Evolutionary conservation across 2,113 vertebrate genomes (phyloP).

Genomic region (Salvelinus alpinus): DNA sequence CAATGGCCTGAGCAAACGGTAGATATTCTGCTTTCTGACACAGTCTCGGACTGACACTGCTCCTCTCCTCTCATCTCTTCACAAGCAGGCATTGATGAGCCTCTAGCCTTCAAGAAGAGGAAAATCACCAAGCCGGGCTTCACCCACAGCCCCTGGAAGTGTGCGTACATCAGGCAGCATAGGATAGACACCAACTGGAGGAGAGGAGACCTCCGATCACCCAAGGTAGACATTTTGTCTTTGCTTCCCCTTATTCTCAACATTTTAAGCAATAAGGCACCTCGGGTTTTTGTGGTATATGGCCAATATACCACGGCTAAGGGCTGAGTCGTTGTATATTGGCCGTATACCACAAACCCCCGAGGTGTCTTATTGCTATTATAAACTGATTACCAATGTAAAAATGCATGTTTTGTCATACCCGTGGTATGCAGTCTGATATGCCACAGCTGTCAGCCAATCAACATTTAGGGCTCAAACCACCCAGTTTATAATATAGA

Average conservation of each 20-base stretch:
- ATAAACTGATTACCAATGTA: no score
- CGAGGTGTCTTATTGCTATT: no score
- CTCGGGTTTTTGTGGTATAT: no score
- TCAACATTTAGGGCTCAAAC: no score
- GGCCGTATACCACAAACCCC: no score
- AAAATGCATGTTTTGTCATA: no score
- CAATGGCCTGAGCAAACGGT: background rate
- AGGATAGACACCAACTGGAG: slow-evolving; percentile 99
- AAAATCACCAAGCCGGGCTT: slow-evolving; percentile 96
- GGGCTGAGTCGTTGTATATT: no score
- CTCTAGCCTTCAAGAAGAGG: slow-evolving; percentile 92
- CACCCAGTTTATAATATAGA: no score
- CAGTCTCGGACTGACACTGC: background rate
- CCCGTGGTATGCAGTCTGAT: no score
- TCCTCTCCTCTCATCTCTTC: background rate
- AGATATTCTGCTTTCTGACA: background rate
- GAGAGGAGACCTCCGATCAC: slow-evolving; percentile 95
- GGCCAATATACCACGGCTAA: no score
- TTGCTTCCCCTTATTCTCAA: background rate
- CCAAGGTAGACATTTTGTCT: slow-evolving; percentile 81
- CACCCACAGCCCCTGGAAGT: slow-evolving; percentile 98
- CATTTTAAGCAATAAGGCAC: background rate
- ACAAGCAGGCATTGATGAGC: slow-evolving; percentile 90
- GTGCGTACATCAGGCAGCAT: slow-evolving; percentile 97
- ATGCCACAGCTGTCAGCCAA: no score